These are phyloP conservation scores for Pogonomyrmex californicus DNA, from an alignment of 1,140 invertebrate genomes.

Conservation along the genomic window DNA sequence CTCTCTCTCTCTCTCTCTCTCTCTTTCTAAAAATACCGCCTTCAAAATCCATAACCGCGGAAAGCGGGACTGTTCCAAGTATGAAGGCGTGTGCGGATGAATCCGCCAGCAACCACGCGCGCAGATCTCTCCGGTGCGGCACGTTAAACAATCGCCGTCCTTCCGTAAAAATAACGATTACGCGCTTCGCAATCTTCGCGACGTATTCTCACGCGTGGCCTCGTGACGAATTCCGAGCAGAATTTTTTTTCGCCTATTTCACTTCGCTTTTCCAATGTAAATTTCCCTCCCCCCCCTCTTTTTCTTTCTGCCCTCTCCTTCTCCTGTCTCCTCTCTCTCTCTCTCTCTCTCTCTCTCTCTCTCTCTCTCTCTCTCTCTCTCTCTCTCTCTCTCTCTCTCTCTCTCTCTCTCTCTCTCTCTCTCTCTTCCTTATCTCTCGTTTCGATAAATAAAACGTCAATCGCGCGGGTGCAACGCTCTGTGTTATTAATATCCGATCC, in stretches of 20 bases:
- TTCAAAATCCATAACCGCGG: constrained; percentile 43
- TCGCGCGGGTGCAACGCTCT: not conserved
- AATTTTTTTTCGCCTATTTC: not conserved
- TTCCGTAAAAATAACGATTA: constrained; percentile 50
- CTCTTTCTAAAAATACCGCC: constrained; percentile 72
- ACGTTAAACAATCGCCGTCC: not conserved
- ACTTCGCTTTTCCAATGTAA: not conserved
- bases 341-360: too few species aligned
- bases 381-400: not conserved
- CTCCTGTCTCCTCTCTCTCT: too few species aligned
- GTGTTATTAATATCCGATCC: not conserved
- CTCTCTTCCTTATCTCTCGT: not conserved
- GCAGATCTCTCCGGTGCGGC: too few species aligned
- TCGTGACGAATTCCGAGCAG: not conserved
- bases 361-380: too few species aligned
- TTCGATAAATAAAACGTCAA: constrained; percentile 21
- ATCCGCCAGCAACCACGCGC: not conserved
- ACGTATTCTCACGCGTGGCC: not conserved
- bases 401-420: not conserved
- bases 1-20: too few species aligned
- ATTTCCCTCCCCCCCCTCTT: too few species aligned
- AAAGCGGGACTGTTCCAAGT: constrained; percentile 35
- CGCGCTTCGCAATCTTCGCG: not conserved
- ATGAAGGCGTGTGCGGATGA: not conserved
- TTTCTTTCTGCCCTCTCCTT: too few species aligned